These are phyloP conservation scores for Neodiprion lecontei DNA, from an alignment of 1,140 invertebrate species.

Conservation along the genomic window DNA sequence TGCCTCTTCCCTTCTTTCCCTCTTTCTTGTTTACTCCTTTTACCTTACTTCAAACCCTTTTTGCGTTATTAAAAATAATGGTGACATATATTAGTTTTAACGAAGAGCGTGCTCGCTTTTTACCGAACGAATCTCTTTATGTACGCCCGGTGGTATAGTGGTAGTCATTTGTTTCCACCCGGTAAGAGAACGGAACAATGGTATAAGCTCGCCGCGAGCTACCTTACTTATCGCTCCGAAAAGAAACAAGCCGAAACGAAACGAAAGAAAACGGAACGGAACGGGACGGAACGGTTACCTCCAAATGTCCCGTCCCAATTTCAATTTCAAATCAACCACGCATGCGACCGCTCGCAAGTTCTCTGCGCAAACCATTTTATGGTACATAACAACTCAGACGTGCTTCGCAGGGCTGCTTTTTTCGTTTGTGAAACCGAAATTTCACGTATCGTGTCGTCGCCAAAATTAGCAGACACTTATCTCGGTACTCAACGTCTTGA, in stretches of 20 bases:
- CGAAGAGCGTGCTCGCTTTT: constrained; percentile 39
- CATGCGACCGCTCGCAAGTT: too few relatives aligned
- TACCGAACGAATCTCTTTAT: constrained; percentile 30
- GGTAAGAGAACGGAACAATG: constrained; percentile 40
- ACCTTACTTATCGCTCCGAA: constrained; percentile 3
- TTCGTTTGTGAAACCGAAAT: too few relatives aligned
- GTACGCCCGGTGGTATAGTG: constrained; percentile 29
- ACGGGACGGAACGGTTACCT: constrained; percentile 1
- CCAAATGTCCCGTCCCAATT: constrained; percentile 31
- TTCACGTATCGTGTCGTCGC: too few relatives aligned
- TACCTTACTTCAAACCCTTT: constrained; percentile 24
- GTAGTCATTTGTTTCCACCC: constrained; percentile 43
- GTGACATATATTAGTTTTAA: constrained; percentile 54
- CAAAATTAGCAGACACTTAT: too few relatives aligned
- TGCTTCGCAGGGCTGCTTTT: too few relatives aligned
- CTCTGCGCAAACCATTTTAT: too few relatives aligned
- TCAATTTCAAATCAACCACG: constrained; percentile 40
- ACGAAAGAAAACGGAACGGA: constrained; percentile 11
- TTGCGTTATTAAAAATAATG: constrained; percentile 53
- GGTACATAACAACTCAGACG: too few relatives aligned
- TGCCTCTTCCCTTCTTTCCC: not conserved
- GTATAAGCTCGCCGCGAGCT: constrained; percentile 24
- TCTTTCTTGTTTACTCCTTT: constrained; percentile 22
- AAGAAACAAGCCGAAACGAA: constrained; percentile 1
- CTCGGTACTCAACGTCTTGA: too few relatives aligned